These are phyloP conservation scores for Cheumatopsyche charites DNA, from an alignment of 1,140 invertebrate species.

Conservation along the genomic window DNA sequence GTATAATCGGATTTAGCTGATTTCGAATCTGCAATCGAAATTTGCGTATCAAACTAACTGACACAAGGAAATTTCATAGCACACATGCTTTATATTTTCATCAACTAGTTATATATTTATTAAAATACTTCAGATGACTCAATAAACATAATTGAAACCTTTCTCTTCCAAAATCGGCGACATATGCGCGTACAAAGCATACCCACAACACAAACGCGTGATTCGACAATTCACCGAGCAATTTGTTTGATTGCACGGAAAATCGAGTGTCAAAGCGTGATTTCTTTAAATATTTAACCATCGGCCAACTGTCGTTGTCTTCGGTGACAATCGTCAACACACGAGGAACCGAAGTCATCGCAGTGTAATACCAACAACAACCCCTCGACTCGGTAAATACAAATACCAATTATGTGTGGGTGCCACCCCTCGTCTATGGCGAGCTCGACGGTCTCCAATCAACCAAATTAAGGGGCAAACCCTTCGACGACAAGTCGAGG, in stretches of 20 bases:
- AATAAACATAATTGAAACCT: no score
- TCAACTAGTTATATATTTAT: no score
- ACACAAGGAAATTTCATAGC: no score
- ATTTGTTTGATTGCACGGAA: constrained; percentile 25
- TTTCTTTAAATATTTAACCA: constrained; percentile 48
- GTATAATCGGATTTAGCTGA: no score
- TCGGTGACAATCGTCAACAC: constrained; percentile 41
- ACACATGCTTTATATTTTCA: no score
- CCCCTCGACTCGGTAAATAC: constrained; percentile 47
- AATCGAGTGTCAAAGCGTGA: constrained; percentile 32
- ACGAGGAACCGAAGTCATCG: constrained; percentile 33
- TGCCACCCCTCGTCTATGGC: background rate
- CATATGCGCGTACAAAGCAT: no score
- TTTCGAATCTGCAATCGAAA: no score
- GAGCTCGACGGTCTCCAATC: constrained; percentile 43
- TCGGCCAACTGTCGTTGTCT: constrained; percentile 45
- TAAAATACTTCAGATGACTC: no score
- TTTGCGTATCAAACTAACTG: no score
- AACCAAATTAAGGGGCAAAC: constrained; percentile 46
- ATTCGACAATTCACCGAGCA: background rate
- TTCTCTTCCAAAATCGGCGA: no score
- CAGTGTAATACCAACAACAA: constrained; percentile 12
- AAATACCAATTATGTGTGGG: constrained; percentile 47
- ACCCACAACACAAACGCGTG: no score
- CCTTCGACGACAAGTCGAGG: constrained; percentile 40